These are phyloP conservation scores for Alcedo quadribrachys DNA, from an alignment of 2,797 vertebrate genomes.

Conservation along the genomic window DNA sequence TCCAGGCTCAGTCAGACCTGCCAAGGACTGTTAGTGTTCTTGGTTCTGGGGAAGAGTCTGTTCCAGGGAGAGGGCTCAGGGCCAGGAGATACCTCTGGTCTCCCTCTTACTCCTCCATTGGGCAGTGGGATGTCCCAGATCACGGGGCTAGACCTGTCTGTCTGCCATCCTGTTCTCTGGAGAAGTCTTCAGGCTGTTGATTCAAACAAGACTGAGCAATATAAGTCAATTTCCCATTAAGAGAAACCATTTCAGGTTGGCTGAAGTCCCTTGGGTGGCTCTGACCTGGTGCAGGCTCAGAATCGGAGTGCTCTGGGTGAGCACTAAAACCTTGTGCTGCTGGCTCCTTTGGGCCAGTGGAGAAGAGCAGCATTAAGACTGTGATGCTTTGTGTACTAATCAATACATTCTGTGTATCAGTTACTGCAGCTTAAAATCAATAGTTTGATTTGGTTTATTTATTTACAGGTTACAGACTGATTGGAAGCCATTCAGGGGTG, in stretches of 20 bases:
- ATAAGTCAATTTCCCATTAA: not conserved
- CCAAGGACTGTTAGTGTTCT: not conserved
- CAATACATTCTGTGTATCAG: not conserved
- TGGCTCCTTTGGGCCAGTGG: not conserved
- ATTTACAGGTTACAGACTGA: conserved; percentile 89
- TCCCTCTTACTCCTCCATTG: not conserved
- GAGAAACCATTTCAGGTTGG: not conserved
- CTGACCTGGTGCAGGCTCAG: not conserved
- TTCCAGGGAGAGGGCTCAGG: too few relatives aligned
- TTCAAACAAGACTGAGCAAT: not conserved
- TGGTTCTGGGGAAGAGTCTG: not conserved
- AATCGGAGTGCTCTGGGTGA: not conserved
- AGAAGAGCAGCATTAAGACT: not conserved
- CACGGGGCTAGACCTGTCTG: not conserved
- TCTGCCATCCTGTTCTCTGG: not conserved
- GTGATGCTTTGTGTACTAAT: not conserved
- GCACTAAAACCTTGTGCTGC: not conserved
- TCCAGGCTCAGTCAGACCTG: not conserved
- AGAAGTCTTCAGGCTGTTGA: not conserved
- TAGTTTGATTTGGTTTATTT: not conserved
- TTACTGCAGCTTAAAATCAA: not conserved
- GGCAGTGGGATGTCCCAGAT: not conserved
- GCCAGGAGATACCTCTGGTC: not conserved
- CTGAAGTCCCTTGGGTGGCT: not conserved
- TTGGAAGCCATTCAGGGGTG: conserved; percentile 95